phyloP scores from a whole-genome alignment of 2,113 vertebrate genomes.

The Lagopus muta region DNA sequence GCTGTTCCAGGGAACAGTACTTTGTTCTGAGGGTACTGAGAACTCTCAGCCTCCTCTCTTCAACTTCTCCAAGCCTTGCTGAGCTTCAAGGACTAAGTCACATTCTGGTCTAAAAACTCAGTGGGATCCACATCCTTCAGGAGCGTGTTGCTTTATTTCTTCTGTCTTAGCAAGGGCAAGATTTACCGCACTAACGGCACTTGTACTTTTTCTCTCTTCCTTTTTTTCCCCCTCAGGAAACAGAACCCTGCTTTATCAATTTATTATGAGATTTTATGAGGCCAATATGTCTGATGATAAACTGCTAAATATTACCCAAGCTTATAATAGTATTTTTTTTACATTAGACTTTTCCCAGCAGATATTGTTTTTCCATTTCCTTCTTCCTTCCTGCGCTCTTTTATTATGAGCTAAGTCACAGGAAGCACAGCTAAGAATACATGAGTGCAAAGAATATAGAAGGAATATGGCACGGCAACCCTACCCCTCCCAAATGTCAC shows the following conservation, averaged over 20 bases:
- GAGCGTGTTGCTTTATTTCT: neutral
- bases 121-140: neutral
- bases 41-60: neutral
- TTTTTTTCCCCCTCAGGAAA: neutral
- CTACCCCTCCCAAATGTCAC: neutral
- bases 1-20: fast-evolving
- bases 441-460: neutral
- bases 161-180: neutral
- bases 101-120: neutral
- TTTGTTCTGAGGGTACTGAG: neutral
- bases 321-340: neutral
- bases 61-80: neutral
- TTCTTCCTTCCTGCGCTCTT: neutral
- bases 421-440: neutral
- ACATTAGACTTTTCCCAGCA: neutral
- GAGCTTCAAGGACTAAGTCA: conserved; percentile 4
- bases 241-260: neutral
- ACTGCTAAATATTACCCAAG: neutral
- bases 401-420: neutral
- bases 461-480: neutral
- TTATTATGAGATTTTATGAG: neutral
- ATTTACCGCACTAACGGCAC: neutral
- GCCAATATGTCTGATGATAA: neutral
- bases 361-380: neutral
- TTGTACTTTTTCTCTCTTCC: neutral